Base-by-base conservation (phyloP, 2,888 invertebrate species). In the Leucophenga montana region DNA sequence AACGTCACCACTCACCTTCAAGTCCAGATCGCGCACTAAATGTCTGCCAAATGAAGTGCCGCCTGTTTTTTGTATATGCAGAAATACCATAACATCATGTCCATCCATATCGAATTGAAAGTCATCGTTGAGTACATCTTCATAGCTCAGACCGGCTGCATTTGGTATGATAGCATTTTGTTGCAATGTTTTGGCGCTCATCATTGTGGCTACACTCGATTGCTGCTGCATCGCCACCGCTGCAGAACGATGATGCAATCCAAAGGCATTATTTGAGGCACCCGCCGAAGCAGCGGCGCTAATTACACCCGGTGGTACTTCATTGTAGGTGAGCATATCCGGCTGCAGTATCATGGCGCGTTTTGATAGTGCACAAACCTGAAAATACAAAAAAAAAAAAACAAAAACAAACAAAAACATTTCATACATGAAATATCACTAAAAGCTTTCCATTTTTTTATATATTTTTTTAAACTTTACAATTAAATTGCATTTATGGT, bases 1-100 rank as follows among this genome's bases (percentile, higher is more conserved):
- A 27, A 27, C 27, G 2, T 27, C 27, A 27, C 2, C 2, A 65
- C 82, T 78, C 76, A 92, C 92, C 91, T 92, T 92, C 69, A 92
- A 90, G 89, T 97, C 97, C 85, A 99, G 91, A 90, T 99, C 97
- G 90, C 95, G 94, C 70, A 99, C 98, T 80, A 99, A 92, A 90
- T 98, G 98, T 87, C 95, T 94, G 68, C 99, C 99, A 88, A 99
- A 99, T 8, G 97, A 94, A 53, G 99, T 99, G 33, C 99, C 99
- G 68, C 99, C 99, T 67, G 99, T 99, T 90, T 99, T 99, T 90
- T 99, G 99, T 89, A 99, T 98, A 89, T 99, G 99, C 78, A 99
- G 85, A 90, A 92, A 99, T 93, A 99, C 98, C 92, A 99, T 95
- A 69, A 99, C 99, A 90, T 99, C 99, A 85, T 96, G 95, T 13